phyloP scores from a whole-genome alignment of 2,113 vertebrate genomes.

The Copsychus sechellarum region DNA sequence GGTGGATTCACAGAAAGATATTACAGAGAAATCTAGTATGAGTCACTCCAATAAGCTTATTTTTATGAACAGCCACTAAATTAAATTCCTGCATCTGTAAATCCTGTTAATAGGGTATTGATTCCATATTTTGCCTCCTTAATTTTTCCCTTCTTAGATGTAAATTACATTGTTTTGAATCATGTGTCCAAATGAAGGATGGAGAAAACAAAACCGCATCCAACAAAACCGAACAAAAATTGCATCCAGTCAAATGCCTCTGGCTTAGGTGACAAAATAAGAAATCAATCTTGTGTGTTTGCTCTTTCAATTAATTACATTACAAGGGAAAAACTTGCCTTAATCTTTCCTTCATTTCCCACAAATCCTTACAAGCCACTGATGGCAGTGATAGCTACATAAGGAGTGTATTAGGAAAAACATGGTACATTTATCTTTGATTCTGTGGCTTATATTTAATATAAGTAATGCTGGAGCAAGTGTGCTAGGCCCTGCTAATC shows the following conservation, averaged over 20 bases:
- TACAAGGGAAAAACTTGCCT: neutral
- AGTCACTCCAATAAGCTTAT: neutral
- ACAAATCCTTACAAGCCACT: neutral
- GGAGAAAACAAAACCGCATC: neutral
- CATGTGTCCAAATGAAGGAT: neutral
- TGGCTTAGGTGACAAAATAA: neutral
- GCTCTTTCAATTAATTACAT: constrained; percentile 13
- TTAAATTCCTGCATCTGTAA: neutral
- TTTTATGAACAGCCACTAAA: neutral
- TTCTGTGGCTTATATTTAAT: neutral
- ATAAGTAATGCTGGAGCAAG: neutral
- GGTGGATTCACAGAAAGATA: neutral
- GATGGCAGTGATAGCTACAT: neutral
- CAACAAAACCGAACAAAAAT: neutral
- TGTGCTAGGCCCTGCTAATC: neutral
- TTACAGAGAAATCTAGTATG: neutral
- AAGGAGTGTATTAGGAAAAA: neutral
- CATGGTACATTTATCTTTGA: neutral
- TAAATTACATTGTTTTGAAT: neutral
- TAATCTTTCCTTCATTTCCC: neutral
- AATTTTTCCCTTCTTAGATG: neutral
- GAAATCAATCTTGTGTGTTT: neutral
- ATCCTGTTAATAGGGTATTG: constrained; percentile 22
- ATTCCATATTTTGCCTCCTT: neutral
- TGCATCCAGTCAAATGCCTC: neutral